phyloP scores from a whole-genome alignment of 2,113 vertebrate species.

The Setophaga petechia region DNA sequence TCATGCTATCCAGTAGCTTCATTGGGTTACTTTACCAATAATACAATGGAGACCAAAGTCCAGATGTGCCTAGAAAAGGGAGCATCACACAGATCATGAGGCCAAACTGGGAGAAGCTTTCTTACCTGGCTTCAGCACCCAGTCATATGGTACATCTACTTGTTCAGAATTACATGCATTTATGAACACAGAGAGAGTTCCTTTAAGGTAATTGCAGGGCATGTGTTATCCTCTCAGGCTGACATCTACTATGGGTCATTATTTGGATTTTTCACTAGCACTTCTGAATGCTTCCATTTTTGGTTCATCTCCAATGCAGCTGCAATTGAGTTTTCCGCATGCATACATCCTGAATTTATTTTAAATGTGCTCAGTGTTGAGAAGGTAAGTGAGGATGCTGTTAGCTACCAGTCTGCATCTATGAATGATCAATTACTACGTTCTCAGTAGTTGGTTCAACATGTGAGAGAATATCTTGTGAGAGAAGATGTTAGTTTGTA shows the following conservation, averaged over 20 bases:
- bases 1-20: neutral
- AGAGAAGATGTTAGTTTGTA: neutral
- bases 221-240: neutral
- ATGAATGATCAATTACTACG: slow-evolving; percentile 7
- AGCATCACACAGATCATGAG: neutral
- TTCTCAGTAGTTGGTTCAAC: slow-evolving; percentile 21
- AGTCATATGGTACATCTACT: neutral
- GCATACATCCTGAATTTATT: slow-evolving; percentile 37
- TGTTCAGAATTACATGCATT: neutral
- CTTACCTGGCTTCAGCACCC: neutral
- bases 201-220: neutral
- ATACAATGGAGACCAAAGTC: neutral
- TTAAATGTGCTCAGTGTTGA: slow-evolving; percentile 27
- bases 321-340: slow-evolving; percentile 8
- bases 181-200: neutral
- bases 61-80: neutral
- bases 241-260: neutral
- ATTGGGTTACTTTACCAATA: neutral
- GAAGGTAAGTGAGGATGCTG: slow-evolving; percentile 39
- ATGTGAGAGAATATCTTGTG: neutral
- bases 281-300: slow-evolving; percentile 16
- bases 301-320: neutral
- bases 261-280: slow-evolving; percentile 6
- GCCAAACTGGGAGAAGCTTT: neutral
- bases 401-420: slow-evolving; percentile 22